Base-by-base conservation (phyloP, 2,888 invertebrate species). In the Macaria liturata region DNA sequence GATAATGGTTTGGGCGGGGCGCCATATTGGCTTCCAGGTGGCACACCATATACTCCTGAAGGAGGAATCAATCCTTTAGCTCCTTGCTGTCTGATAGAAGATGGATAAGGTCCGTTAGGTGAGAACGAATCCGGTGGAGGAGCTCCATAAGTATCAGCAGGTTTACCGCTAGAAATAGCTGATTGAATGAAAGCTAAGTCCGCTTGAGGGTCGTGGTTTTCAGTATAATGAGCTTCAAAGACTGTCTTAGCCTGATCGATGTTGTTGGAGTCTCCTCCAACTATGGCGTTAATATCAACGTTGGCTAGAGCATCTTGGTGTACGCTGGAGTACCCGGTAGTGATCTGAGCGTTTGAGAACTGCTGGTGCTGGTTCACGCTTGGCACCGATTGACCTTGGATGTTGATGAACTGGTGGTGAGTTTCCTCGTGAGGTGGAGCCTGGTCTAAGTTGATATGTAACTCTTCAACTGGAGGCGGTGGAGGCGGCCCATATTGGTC, bases 41-140 rank as follows among this genome's bases (percentile, higher is more conserved):
- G 94, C 0, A 93, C 93, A 0, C 94, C 94, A 70, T 94, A 95
- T 9, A 93, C 72, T 1, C 93, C 94, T 56, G 93, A 93, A 3
- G 94, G 94, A 2, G 94, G 93, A 5, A 92, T 81, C n/a, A 94
- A 75, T 0, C 93, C 94, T 75, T 91, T 91, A 40, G 87, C 88
- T 1, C 91, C 89, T 39, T 88, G 86, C 40, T 91, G 91, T 58
- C 92, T 77, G 7, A 81, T 47, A 0, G 88, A 86, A 0, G 76
- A 63, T 0, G 86, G 82, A 43, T 88, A 89, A 0, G 80, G 85
- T 3, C 87, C 89, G 32, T 72, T 77, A 0, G 92, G 75, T 0
- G 92, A 88, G 47, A 87, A 83, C 0, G 93, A 91, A 9, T 92
- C 92, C 39, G 73, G 59, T 3, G 88, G 93, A 0, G 91, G 93